A percentile compares a stretch with the other conserved stretches of the same genome.
These are phyloP conservation scores for Dendropsophus ebraccatus DNA, from an alignment of 2,113 vertebrate genomes.

Conservation along the genomic window DNA sequence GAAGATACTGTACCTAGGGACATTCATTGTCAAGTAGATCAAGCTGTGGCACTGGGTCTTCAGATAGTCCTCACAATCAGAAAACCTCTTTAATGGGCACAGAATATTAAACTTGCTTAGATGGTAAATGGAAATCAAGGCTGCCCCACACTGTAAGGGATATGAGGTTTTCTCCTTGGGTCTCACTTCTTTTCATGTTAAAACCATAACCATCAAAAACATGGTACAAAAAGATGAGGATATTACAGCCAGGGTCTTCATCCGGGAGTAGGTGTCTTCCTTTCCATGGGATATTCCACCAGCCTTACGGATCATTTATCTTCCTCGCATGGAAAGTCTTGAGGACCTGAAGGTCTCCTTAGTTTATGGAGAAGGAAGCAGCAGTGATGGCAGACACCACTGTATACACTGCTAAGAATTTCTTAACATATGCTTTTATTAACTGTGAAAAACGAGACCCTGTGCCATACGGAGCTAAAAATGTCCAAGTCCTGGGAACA, in stretches of 20 bases:
- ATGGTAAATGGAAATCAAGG: too few species aligned
- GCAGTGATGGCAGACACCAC: background rate
- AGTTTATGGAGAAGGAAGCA: background rate
- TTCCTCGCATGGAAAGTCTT: background rate
- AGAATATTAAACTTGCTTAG: too few species aligned
- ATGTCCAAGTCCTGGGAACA: slow-evolving; percentile 53
- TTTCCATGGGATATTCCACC: background rate
- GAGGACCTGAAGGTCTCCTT: background rate
- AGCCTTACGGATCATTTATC: background rate
- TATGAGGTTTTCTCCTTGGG: too few species aligned
- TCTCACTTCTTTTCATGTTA: too few species aligned
- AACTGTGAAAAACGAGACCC: slow-evolving; percentile 21
- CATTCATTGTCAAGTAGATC: too few species aligned
- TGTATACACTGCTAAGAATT: background rate
- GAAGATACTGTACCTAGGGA: too few species aligned
- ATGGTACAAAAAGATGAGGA: background rate
- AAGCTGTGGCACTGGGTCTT: too few species aligned
- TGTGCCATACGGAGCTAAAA: slow-evolving; percentile 42
- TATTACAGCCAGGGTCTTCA: background rate
- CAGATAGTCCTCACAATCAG: too few species aligned
- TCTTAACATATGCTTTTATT: slow-evolving; percentile 4
- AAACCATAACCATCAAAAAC: too few species aligned
- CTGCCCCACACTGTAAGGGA: too few species aligned
- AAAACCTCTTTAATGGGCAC: too few species aligned
- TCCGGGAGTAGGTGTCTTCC: background rate